phyloP scores from a whole-genome alignment of 2,888 invertebrate species.

The Agrochola lychnidis region DNA sequence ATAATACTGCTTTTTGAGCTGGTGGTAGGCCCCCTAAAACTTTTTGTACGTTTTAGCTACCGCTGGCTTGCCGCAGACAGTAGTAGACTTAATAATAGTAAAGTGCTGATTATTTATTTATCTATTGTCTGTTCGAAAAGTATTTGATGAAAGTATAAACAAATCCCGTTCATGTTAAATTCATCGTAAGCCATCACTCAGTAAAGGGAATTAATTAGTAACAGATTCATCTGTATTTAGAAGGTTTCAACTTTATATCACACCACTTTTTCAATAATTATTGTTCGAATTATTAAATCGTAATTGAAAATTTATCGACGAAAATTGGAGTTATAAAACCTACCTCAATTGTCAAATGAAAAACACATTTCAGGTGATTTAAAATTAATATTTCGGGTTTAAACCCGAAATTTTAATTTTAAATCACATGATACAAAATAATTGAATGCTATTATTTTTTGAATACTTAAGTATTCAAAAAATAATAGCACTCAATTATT shows the following conservation, averaged over 20 bases:
- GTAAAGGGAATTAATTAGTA: background rate
- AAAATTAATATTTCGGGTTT: no score
- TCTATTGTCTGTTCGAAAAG: background rate
- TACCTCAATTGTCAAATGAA: background rate
- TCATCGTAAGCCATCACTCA: background rate
- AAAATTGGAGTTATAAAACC: background rate
- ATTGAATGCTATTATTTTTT: no score
- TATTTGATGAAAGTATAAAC: background rate
- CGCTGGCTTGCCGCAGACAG: constrained; percentile 3
- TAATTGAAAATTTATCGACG: background rate
- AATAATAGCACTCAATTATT: background rate
- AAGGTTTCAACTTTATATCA: background rate
- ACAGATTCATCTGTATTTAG: background rate
- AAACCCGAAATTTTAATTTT: no score
- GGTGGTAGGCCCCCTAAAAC: no score
- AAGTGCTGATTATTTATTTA: background rate
- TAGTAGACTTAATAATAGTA: background rate
- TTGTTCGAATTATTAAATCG: background rate
- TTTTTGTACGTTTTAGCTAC: background rate
- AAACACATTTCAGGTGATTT: background rate
- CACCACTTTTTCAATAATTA: background rate
- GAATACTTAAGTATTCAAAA: no score
- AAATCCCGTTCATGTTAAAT: background rate
- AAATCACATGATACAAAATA: no score
- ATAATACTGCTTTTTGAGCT: no score